A percentile compares a stretch with the other conserved stretches of the same genome.
phyloP scores from a whole-genome alignment of 2,888 invertebrate species.

The Drosophila borealis region DNA sequence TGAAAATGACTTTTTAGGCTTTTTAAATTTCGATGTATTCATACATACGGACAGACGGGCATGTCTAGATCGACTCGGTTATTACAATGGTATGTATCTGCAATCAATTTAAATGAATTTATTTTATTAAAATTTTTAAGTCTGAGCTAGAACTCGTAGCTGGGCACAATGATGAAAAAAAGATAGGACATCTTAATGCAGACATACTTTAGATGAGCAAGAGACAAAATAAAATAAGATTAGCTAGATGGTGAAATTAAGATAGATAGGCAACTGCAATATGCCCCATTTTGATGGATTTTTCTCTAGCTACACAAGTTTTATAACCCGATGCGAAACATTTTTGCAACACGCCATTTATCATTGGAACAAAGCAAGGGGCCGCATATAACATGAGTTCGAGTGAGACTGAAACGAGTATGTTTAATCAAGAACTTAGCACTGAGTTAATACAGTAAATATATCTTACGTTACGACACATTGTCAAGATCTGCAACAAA shows the following conservation, averaged over 20 bases:
- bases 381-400: slow-evolving; percentile 24
- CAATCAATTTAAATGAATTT: no score
- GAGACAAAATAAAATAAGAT: slow-evolving; percentile 6
- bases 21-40: no score
- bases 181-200: no score
- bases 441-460: not conserved
- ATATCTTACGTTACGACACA: not conserved
- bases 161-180: no score
- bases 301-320: slow-evolving; percentile 44
- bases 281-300: slow-evolving; percentile 53
- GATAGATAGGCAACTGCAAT: slow-evolving; percentile 74
- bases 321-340: slow-evolving; percentile 67
- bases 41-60: no score
- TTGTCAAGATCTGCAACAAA: not conserved
- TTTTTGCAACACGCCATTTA: slow-evolving; percentile 65
- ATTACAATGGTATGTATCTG: no score
- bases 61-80: no score
- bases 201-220: no score
- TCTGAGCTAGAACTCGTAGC: no score
- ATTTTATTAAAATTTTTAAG: no score
- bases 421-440: slow-evolving; percentile 27
- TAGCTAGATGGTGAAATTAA: slow-evolving; percentile 57
- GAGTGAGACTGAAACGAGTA: slow-evolving; percentile 1
- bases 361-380: slow-evolving; percentile 66
- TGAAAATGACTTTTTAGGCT: no score